A percentile compares a stretch with the other conserved stretches of the same genome.
These are phyloP conservation scores for Melanophora roralis DNA, from an alignment of 2,888 invertebrate species.

Conservation along the genomic window DNA sequence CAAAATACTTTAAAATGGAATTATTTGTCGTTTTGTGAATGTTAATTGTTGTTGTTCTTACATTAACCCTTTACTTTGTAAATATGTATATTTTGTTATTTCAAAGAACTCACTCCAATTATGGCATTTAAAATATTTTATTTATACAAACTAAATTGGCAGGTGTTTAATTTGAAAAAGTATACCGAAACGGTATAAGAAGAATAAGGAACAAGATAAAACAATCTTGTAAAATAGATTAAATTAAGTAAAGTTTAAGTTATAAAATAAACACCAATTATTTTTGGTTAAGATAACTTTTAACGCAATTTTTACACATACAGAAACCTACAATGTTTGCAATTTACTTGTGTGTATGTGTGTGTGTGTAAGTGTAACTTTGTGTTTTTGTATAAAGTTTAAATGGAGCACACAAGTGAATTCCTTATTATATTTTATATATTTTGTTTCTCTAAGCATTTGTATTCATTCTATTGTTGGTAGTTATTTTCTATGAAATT, in stretches of 20 bases:
- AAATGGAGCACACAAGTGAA: not conserved
- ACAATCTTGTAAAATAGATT: conserved; percentile 54
- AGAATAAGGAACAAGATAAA: conserved; percentile 1
- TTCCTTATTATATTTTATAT: not conserved
- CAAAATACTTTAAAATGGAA: conserved; percentile 34
- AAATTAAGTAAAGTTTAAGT: conserved; percentile 56
- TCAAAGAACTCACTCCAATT: no score
- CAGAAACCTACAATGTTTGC: not conserved
- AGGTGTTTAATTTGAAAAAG: conserved; percentile 1
- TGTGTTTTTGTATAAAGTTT: not conserved
- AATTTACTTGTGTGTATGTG: not conserved
- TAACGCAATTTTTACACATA: not conserved
- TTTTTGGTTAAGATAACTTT: conserved; percentile 11
- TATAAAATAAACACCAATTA: conserved; percentile 44
- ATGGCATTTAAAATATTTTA: no score
- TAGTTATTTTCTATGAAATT: conserved; percentile 29
- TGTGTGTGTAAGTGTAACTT: not conserved
- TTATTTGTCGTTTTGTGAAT: conserved; percentile 10
- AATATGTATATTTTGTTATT: no score
- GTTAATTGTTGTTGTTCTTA: not conserved
- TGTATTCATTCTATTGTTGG: conserved; percentile 55
- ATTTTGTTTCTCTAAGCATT: conserved; percentile 50
- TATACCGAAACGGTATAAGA: not conserved
- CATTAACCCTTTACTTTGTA: no score
- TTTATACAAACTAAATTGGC: conserved; percentile 13